Evolutionary conservation across 2,888 invertebrate genomes (phyloP).

Genomic region (Alitta virens): DNA sequence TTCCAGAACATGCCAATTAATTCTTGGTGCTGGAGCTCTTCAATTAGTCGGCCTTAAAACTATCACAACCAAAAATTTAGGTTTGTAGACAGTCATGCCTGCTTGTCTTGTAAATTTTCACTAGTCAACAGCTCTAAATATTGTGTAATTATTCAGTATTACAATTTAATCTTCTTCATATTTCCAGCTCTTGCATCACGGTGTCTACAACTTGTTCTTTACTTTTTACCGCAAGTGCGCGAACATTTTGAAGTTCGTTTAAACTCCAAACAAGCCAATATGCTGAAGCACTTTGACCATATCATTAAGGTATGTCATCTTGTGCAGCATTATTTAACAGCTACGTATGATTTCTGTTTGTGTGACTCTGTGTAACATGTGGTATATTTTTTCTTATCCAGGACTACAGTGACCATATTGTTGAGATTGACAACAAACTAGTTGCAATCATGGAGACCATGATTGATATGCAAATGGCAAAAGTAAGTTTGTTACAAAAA

Average conservation of each 20-base stretch:
- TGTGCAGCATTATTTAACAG: not conserved
- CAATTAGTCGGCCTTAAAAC: slow-evolving; percentile 77
- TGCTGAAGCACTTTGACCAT: slow-evolving; percentile 58
- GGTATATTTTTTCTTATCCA: slow-evolving; percentile 24
- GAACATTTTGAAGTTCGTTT: slow-evolving; percentile 54
- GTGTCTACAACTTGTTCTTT: slow-evolving; percentile 59
- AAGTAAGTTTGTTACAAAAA: slow-evolving; percentile 42
- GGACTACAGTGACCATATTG: slow-evolving; percentile 75
- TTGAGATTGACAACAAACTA: slow-evolving; percentile 89
- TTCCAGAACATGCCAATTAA: slow-evolving; percentile 75
- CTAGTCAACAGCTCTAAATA: too few relatives aligned
- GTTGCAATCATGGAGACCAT: slow-evolving; percentile 84
- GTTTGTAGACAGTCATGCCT: slow-evolving; percentile 46
- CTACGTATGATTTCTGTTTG: too few relatives aligned
- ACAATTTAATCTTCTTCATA: too few relatives aligned
- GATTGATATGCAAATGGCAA: slow-evolving; percentile 72
- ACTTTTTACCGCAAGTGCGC: slow-evolving; percentile 62
- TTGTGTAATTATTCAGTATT: too few relatives aligned
- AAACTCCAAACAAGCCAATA: slow-evolving; percentile 47
- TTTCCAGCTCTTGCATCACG: slow-evolving; percentile 58
- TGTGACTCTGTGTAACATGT: too few relatives aligned
- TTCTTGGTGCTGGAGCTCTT: slow-evolving; percentile 94
- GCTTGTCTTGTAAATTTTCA: not conserved
- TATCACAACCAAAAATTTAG: slow-evolving; percentile 85
- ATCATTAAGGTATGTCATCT: slow-evolving; percentile 47